Conservation (phyloP, 2,888 invertebrate genomes). For the Hypselothyrea guttata region DNA sequence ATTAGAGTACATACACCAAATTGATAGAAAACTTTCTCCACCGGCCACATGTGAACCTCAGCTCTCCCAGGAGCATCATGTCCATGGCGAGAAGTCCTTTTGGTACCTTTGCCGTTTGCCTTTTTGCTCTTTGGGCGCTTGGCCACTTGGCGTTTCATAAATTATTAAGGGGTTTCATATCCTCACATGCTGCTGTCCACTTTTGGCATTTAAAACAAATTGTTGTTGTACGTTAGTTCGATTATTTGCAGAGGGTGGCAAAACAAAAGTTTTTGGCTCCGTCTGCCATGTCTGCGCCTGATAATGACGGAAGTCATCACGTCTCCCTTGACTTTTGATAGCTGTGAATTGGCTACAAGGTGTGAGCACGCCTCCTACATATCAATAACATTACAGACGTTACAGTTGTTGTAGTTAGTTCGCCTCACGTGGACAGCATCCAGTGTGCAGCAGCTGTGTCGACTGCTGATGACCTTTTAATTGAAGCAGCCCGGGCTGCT, state of each 20-base stretch:
- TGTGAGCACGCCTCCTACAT: conserved; percentile 71
- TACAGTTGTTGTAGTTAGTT: no score
- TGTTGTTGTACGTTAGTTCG: conserved; percentile 75
- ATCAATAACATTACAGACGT: conserved; percentile 70
- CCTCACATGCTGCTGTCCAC: conserved; percentile 28
- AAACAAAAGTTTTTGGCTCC: conserved; percentile 32
- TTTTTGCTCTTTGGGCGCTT: conserved; percentile 21
- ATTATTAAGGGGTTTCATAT: conserved; percentile 73
- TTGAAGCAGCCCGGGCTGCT: conserved; percentile 68
- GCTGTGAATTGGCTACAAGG: conserved; percentile 51
- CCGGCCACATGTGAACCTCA: conserved; percentile 49
- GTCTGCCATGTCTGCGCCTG: conserved; percentile 38
- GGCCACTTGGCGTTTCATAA: conserved; percentile 67
- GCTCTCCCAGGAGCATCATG: conserved; percentile 42
- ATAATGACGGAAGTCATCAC: conserved; percentile 73
- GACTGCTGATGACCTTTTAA: conserved; percentile 80
- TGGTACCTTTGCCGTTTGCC: conserved; percentile 31
- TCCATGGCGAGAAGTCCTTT: conserved; percentile 9
- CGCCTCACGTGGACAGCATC: conserved; percentile 34
- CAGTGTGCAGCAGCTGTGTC: conserved; percentile 64
- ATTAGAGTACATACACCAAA: conserved; percentile 63
- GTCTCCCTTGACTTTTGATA: conserved; percentile 46
- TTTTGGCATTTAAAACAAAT: conserved; percentile 77
- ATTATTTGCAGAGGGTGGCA: conserved; percentile 64
- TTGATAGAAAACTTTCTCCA: conserved; percentile 65